Conservation (phyloP, 92 coral and sea anemone species). For the Umimayanthus kanabou region DNA sequence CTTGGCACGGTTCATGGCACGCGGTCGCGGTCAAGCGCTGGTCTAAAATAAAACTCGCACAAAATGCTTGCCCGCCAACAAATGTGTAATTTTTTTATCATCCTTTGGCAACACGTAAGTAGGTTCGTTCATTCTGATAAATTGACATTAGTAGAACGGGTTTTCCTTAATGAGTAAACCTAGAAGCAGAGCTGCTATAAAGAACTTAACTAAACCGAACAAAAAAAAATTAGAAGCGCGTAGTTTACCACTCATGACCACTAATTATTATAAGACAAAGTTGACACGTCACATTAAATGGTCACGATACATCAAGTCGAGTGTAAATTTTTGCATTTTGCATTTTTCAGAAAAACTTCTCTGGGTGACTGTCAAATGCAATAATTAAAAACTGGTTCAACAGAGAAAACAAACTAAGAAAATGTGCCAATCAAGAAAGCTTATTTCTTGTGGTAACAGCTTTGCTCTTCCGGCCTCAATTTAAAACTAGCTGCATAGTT, state of each 20-base stretch:
- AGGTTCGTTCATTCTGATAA: constrained; percentile 10
- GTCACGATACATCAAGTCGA: no score
- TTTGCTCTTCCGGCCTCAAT: neutral
- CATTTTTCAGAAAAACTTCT: no score
- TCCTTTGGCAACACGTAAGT: no score
- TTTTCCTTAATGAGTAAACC: neutral
- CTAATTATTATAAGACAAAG: no score
- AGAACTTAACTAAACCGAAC: neutral
- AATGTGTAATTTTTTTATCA: neutral
- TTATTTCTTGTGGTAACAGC: neutral
- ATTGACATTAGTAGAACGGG: constrained; percentile 5
- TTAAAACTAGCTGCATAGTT: neutral
- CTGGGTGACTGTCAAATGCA: no score
- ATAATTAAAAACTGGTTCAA: no score
- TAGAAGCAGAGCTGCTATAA: constrained; percentile 10
- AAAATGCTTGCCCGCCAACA: neutral
- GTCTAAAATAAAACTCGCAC: neutral
- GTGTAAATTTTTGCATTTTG: no score
- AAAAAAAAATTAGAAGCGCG: neutral
- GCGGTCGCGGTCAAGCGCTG: neutral
- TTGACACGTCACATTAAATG: no score
- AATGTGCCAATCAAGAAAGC: no score
- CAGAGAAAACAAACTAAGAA: no score
- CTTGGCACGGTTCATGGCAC: constrained; percentile 8
- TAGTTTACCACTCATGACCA: neutral